Conservation (phyloP, 1,140 invertebrate genomes). For the Homalodisca vitripennis region DNA sequence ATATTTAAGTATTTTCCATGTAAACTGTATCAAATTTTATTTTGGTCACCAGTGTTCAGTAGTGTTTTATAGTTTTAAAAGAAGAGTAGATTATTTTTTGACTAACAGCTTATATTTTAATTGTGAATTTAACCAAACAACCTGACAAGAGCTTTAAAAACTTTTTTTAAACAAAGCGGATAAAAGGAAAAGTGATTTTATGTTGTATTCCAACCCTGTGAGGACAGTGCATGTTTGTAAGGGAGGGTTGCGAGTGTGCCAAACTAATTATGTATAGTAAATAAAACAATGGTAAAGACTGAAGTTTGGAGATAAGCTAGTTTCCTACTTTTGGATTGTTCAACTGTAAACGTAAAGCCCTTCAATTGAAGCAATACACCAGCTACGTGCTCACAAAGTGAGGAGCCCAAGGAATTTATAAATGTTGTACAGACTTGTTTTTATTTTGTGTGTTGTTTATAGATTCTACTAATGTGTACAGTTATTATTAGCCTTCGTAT, state of each 20-base stretch:
- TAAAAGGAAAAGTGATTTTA: too few species aligned
- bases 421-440: conserved; percentile 28
- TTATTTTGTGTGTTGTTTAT: conserved; percentile 31
- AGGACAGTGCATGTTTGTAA: too few species aligned
- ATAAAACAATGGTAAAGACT: conserved; percentile 17
- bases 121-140: too few species aligned
- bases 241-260: not conserved
- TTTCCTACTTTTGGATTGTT: not conserved
- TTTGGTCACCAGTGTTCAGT: too few species aligned
- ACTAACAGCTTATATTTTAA: too few species aligned
- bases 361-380: conserved; percentile 1
- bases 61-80: too few species aligned
- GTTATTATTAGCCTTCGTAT: conserved; percentile 23
- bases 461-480: conserved; percentile 30
- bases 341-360: not conserved
- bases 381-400: not conserved
- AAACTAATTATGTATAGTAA: conserved; percentile 11
- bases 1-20: too few species aligned
- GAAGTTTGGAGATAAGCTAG: not conserved
- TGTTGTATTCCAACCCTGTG: too few species aligned
- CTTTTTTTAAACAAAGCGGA: too few species aligned
- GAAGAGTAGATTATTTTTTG: too few species aligned
- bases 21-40: too few species aligned
- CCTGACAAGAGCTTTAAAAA: too few species aligned
- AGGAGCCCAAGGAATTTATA: conserved; percentile 27